Percentiles rank a stretch among this genome's conserved stretches.
phyloP scores from a whole-genome alignment of 2,797 vertebrate genomes.

The Octomys mimax region DNA sequence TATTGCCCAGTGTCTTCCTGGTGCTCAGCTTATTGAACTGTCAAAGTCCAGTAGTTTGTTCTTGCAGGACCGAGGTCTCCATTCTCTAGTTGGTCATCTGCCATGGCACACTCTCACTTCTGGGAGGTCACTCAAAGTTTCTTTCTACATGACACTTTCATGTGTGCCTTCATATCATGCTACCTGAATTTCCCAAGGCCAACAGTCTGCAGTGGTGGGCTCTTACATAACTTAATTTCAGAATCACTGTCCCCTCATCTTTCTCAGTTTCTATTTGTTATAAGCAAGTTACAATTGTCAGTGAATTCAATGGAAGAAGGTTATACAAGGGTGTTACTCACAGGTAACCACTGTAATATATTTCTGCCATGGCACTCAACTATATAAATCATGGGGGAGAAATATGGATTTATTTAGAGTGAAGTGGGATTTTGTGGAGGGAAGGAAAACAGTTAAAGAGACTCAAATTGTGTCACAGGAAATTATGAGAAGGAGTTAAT shows the following conservation, averaged over 20 bases:
- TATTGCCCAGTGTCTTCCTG: not conserved
- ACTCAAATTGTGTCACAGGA: not conserved
- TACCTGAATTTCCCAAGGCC: not conserved
- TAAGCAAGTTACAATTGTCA: not conserved
- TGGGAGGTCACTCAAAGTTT: not conserved
- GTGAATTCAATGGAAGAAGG: not conserved
- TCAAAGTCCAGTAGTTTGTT: not conserved
- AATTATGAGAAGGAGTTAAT: not conserved
- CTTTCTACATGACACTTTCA: slow-evolving; percentile 8
- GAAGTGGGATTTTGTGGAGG: not conserved
- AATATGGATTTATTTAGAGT: slow-evolving; percentile 18
- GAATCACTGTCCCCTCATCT: not conserved
- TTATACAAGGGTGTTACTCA: not conserved
- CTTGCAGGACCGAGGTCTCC: not conserved
- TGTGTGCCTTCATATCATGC: not conserved
- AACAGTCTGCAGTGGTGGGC: not conserved
- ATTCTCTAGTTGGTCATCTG: not conserved
- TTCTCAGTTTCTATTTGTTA: slow-evolving; percentile 1
- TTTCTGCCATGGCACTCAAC: not conserved
- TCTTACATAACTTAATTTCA: not conserved
- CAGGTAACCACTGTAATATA: not conserved
- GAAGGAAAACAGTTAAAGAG: not conserved
- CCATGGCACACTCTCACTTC: not conserved
- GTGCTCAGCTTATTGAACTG: not conserved
- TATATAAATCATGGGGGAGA: not conserved